Conservation (phyloP, 2,888 invertebrate genomes). For the Drosophila austrosaltans region DNA sequence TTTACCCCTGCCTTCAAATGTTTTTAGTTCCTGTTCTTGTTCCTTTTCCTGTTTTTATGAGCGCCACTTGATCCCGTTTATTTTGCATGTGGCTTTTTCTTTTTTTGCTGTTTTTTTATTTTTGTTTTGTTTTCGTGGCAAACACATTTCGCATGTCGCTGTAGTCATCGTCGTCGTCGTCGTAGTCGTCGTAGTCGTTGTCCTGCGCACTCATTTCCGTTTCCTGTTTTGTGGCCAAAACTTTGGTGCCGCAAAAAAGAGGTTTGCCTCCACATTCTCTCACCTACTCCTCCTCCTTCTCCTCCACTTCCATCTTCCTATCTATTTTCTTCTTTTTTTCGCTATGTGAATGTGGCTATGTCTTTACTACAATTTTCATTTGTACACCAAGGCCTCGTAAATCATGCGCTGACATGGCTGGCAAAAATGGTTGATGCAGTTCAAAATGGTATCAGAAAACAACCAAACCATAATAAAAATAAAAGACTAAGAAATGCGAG, state of each 20-base stretch:
- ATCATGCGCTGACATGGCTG: slow-evolving; percentile 73
- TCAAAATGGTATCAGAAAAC: slow-evolving; percentile 43
- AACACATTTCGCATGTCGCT: slow-evolving; percentile 74
- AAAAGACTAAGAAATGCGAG: slow-evolving; percentile 4
- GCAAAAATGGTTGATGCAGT: slow-evolving; percentile 73
- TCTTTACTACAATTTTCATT: slow-evolving; percentile 74
- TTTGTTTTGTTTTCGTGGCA: slow-evolving; percentile 39
- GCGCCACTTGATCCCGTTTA: slow-evolving; percentile 77
- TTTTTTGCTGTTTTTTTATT: slow-evolving; percentile 1
- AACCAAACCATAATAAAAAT: not conserved
- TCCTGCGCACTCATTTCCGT: slow-evolving; percentile 75
- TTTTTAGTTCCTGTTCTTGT: slow-evolving; percentile 25
- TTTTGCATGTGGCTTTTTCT: slow-evolving; percentile 67
- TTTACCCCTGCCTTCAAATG: slow-evolving; percentile 34
- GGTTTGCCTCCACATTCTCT: slow-evolving; percentile 42
- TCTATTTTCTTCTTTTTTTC: not conserved
- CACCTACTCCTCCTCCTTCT: not conserved
- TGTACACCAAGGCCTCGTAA: slow-evolving; percentile 68
- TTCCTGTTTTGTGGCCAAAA: slow-evolving; percentile 76
- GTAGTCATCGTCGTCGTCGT: slow-evolving; percentile 59
- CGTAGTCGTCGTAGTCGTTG: slow-evolving; percentile 54
- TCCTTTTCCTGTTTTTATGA: slow-evolving; percentile 62
- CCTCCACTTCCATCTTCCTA: not conserved
- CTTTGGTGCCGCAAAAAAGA: slow-evolving; percentile 64
- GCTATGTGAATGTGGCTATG: slow-evolving; percentile 18